Base-by-base conservation (phyloP, 1,140 invertebrate genomes). In the Drusus annulatus region DNA sequence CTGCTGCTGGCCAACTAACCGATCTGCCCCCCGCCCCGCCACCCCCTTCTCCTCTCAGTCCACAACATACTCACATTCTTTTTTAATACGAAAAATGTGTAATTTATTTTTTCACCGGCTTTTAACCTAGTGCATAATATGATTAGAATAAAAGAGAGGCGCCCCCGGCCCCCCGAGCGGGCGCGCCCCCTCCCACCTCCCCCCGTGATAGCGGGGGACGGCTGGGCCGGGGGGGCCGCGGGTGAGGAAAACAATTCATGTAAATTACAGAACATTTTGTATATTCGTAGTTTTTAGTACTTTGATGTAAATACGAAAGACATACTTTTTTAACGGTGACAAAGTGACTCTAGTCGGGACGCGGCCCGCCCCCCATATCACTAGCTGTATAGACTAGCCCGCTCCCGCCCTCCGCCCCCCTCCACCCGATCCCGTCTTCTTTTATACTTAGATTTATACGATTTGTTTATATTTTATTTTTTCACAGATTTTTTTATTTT, bases 401-500 rank as follows among this genome's bases (percentile, higher is more conserved):
- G 69, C 75, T 60, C 56, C 74, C 25, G 25, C 16, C 16, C 45
- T n/a, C 45, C 71, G 23, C 71, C 58, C 58, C 45, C 69, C 60
- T 17, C 73, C 23, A 15, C 60, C 58, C 60, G 54, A 60, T 79
- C 76, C 80, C 63, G 28, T 62, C 78, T 65, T 81, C 21, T 81
- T 81, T 76, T 82, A 68, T 78, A 78, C 69, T 73, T 81, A 81
- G 77, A 81, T 60, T 80, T 81, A 56, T 81, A 74, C 71, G 82
- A 81, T 79, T 81, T 83, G 63, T 79, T 83, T 81, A 81, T 83
- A 83, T 81, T 81, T 83, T 83, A 83, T 83, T 83, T 83, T 83
- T 83, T 83, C 82, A 83, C 82, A 83, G 80, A 83, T 81, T 83
- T 83, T n/a, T 83, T 83, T 81, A 77, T 81, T 83, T 83, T 83